Base-by-base conservation (phyloP, 2,888 invertebrate genomes). In the Pyrgus malvae region DNA sequence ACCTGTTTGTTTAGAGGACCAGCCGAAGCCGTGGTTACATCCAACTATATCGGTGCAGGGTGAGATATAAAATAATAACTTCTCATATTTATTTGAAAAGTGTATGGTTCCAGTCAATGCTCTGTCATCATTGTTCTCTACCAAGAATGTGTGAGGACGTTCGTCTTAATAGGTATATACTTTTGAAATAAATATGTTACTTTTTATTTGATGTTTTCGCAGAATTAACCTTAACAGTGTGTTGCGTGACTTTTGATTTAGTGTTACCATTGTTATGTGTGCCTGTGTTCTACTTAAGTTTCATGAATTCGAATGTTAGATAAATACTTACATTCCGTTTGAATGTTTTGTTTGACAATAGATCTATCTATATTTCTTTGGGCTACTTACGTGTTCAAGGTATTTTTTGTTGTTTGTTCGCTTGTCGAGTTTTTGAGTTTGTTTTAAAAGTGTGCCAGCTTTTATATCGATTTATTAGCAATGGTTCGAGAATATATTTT, bases 1-100 rank as follows among this genome's bases (percentile, higher is more conserved):
- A 98, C 97, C n/a, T 98, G 97, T 73, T 91, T 97, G 53, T 97
- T 97, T 83, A 92, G 97, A 65, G 97, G 97, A 21, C 97, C 97
- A 0, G 97, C 97, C 16, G 97, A 98, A 81, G 96, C 97, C 8
- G 96, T 98, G 2, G 97, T 98, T 51, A 97, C 97, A 11, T 97
- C 97, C 19, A 96, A 96, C 67, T 97, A 97, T 78, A 97, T 97
- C 69, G 97, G 97, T 66, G 96, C 97, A 64, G 97, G 97, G 97
- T 96, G 93, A 91, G 91, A 72, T 49, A 16, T 42, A 16, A 25
- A 17, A 7, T 21, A 46, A 54, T 45, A 23, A 23, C 7, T n/a
- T 25, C 17, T 37, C 48, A 40, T 63, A 67, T 70, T 69, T 67
- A 66, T 73, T 69, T 69, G 70, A 63, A 72, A 69, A 63, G 41